Percentiles rank a stretch among this genome's conserved stretches.
Conservation (phyloP, 2,113 vertebrate species). For the Ceratotherium simum region DNA sequence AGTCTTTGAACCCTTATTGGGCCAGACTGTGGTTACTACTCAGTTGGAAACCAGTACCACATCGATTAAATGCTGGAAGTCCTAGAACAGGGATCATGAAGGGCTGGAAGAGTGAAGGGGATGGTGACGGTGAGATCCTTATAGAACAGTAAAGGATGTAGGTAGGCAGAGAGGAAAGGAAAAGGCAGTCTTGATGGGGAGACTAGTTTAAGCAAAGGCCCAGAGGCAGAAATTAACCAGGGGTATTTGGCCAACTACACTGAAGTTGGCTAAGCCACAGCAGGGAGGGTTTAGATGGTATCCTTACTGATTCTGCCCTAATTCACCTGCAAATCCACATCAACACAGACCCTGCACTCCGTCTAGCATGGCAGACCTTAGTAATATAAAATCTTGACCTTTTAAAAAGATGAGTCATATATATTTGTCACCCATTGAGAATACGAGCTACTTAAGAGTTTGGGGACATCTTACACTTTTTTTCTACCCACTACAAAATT, state of each 20-base stretch:
- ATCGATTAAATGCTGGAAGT: not conserved
- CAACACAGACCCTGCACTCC: not conserved
- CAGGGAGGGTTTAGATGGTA: rapidly evolving
- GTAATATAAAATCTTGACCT: not conserved
- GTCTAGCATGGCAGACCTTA: not conserved
- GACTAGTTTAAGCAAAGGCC: not conserved
- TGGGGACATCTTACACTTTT: not conserved
- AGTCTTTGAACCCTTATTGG: not conserved
- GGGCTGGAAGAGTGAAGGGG: not conserved
- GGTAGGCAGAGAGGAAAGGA: not conserved
- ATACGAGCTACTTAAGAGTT: not conserved
- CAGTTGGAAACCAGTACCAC: not conserved
- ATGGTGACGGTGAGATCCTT: not conserved
- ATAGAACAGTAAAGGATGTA: not conserved
- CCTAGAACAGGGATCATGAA: not conserved
- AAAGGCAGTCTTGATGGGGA: not conserved
- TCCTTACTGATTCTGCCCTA: not conserved
- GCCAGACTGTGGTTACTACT: not conserved
- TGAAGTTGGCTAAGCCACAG: not conserved
- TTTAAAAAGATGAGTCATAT: not conserved
- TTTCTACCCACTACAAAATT: not conserved
- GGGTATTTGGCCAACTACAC: not conserved
- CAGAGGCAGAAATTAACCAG: not conserved
- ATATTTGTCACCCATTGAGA: not conserved
- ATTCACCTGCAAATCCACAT: not conserved